Base-by-base conservation (phyloP, 2,888 invertebrate species). In the Acrocera orbiculus region DNA sequence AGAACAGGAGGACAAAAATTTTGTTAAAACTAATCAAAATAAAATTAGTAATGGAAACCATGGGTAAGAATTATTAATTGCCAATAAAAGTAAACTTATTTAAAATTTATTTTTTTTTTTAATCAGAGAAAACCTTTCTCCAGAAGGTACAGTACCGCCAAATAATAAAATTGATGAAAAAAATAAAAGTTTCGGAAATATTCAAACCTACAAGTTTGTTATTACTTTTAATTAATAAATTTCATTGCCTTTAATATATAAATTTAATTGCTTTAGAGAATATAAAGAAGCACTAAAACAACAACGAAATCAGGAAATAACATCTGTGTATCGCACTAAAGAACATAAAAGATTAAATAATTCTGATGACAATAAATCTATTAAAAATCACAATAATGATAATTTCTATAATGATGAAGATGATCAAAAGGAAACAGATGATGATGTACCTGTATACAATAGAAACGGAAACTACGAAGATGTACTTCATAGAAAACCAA, bases 211-310 rank as follows among this genome's bases (percentile, higher is more conserved):
- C 29, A 40, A 42, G 39, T 39, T 27, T 23, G 13, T 28, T 20
- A 19, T 14, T 7, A 26, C 10, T 14, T 23, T 2, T 13, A 30
- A 26, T 16, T 27, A 7, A 3, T 4, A 11, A 9, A 11, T 42
- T 40, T 33, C 37, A 10, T 15, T 22, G 22, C 5, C 5, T 14
- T 7, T 7, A 4, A 27, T 27, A 14, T 5, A 5, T 14, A 14
- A 14, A 14, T 27, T 3, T 26, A 13, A 13, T 13, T 14, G 40
- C 67, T 64, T 5, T 63, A 73, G 83, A 62, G 85, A 86, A 65
- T 86, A 85, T 64, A 86, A 86, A 65, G 86, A 86, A 68, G 85
- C 85, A 37, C 60, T 85, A 53, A 76, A 79, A 58, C 80, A 81
- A 49, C 86, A 86, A 58, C 69, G 86, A 46, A 78, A 75, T 42